Evolutionary conservation across 2,797 vertebrate genomes (phyloP), one percentile per base, ranked within the genome.

Genomic region (Neostethus bicornis): DNA sequence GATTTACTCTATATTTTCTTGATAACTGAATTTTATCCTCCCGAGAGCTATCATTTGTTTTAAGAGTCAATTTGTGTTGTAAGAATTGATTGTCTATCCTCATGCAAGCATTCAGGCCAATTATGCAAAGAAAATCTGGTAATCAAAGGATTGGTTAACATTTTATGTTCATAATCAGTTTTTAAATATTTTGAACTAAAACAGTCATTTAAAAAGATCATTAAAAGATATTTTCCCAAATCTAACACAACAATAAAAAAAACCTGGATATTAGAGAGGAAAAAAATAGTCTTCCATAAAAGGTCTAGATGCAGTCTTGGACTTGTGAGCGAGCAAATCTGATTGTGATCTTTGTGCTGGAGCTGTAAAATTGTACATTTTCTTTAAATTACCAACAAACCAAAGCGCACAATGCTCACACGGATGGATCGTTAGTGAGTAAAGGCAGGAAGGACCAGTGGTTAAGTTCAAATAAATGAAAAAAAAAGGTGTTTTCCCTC

Each of bases 381-480:
- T 13, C 32, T 60, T 61, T 57, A 69, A 39, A 56, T 41, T 51
- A 50, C 51, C 28, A 34, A 20, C 10, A 35, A 24, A 39, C 13
- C 29, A 23, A 49, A 42, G 7, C 38, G 51, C 26, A 46, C 49
- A 43, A 52, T 51, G 44, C 9, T 7, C 2, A 45, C 21, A 38
- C 14, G 47, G 38, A 41, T 51, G 21, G 51, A 61, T 42, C 25
- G 51, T 51, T 32, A 35, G 60, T 6, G 28, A 65, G 52, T 32
- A 56, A 61, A 49, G 5, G 19, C 34, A 11, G 38, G 28, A 46
- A 3, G 8, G 69, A 64, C 37, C 7, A 41, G 31, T 60, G 53
- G 63, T 65, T 68, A 57, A 58, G 42, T 17, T 58, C 31, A 59
- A 67, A 57, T 24, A 19, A 23, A 46, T 43, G 17, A 61, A 58